Evolutionary conservation across 2,113 vertebrate species (phyloP), one percentile per base, ranked within the genome.

Genomic region (Osmerus mordax): DNA sequence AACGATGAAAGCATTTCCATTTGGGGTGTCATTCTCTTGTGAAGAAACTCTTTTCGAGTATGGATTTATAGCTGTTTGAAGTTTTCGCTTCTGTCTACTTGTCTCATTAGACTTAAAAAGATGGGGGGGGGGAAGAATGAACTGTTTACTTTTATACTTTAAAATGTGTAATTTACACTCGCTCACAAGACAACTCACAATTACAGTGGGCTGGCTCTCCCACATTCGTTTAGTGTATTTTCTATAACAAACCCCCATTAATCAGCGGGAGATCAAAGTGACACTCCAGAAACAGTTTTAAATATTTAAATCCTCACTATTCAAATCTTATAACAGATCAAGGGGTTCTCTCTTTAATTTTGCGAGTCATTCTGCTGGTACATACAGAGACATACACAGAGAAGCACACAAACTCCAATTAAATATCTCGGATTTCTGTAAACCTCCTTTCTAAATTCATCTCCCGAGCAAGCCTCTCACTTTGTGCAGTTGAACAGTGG

Each of bases 211-310:
- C 68, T 81, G 89, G 84, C 87, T 84, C 79, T 86, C 81, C 77
- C 81, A 51, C 32, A 78, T 89, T 85, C 87, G 71, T 92, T 91
- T 90, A 92, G 87, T 89, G 81, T 87, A 82, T 89, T 91, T 91
- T 91, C 90, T 87, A 90, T 89, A 92, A 93, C 91, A 91, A 93
- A 88, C 89, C 88, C 88, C 83, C 76, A 80, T 85, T 92, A 92
- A 93, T 92, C 89, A 92, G 89, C 81, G 72, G 21, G 73, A 89
- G 88, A 92, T 92, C 92, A 92, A 91, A 93, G 81, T 87, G 89
- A 91, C 77, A 83, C 85, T 63, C 86, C 82, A 75, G 88, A 91
- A 83, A 47, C 84, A 89, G 78, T 89, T 92, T 91, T 91, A 91
- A 92, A 92, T 92, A 91, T 93, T 92, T 89, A 92, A 92, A 90